Percentiles rank a stretch among this genome's conserved stretches.
Conservation (phyloP, 2,888 invertebrate species). For the Entomobrya multifasciata region DNA sequence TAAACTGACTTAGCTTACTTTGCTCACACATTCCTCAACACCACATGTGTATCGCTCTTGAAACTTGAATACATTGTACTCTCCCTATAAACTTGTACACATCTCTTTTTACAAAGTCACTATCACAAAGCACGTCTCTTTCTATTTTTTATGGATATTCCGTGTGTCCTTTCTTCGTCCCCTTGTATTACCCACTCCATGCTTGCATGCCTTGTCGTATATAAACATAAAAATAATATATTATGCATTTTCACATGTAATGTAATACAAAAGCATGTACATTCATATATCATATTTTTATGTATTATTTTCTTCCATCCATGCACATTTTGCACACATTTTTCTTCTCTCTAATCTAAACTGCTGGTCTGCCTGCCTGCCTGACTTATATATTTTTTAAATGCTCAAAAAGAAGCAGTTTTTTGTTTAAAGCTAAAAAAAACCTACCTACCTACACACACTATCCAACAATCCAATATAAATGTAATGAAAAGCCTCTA, state of each 20-base stretch:
- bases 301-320: slow-evolving; percentile 38
- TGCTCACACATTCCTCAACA: slow-evolving; percentile 16
- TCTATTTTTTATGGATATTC: slow-evolving; percentile 18
- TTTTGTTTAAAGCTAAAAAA: slow-evolving; percentile 12
- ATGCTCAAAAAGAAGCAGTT: not conserved
- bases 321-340: slow-evolving; percentile 64
- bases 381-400: too few species aligned
- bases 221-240: too few species aligned
- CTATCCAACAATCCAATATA: slow-evolving; percentile 1
- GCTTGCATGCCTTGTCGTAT: slow-evolving; percentile 2
- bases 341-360: slow-evolving; percentile 33
- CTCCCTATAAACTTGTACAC: not conserved
- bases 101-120: not conserved
- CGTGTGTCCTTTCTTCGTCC: slow-evolving; percentile 48
- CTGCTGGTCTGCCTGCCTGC: not conserved
- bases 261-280: not conserved
- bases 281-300: not conserved
- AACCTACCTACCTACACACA: not conserved
- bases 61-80: slow-evolving; percentile 25
- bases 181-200: slow-evolving; percentile 13
- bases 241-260: too few species aligned
- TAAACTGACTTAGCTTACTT: not conserved
- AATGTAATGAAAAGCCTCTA: slow-evolving; percentile 7
- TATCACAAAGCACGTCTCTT: slow-evolving; percentile 13
- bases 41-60: slow-evolving; percentile 40